Evolutionary conservation across 1,140 invertebrate species (phyloP), one percentile per base, ranked within the genome.

Genomic region (Phocides pigmalion): DNA sequence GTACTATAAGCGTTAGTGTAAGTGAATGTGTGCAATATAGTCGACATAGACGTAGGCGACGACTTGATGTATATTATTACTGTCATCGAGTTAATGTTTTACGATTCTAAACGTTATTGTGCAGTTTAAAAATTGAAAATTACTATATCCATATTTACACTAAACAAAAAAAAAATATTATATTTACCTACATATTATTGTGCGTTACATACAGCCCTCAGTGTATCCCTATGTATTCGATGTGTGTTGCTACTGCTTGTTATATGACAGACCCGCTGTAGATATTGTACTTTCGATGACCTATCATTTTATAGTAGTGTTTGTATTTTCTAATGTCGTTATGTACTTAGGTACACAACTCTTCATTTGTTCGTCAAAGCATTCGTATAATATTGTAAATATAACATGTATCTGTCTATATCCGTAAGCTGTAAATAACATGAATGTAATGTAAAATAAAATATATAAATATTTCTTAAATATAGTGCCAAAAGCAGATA

Each of bases 401-500:
- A 84, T 82, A 76, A 25, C 22, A 54, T 75, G 72, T 74, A 65
- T 68, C 58, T 68, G 67, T 75, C 64, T 75, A 37, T 79, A 76
- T 54, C 66, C 51, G 49, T 85, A 88, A 85, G 79, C 76, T 90
- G 88, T 90, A 90, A 89, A 89, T 90, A 90, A 69, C 73, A 74
- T 84, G 74, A 85, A 82, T 81, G 80, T 84, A 80, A 74, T 87
- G 78, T 89, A 87, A 83, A 77, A 86, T 82, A 73, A 54, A 69
- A 77, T 74, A 72, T 75, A 76, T 68, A 75, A 78, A 78, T 81
- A 87, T 84, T 81, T 82, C 84, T 84, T 79, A 68, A 84, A 81
- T 79, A 86, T 90, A 89, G 88, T 90, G 88, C 88, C 88, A 90
- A 90, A 87, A 90, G 84, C 82, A 77, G 87, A 84, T 22, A 42